phyloP scores from a whole-genome alignment of 2,113 vertebrate genomes.

The Phasianus colchicus region DNA sequence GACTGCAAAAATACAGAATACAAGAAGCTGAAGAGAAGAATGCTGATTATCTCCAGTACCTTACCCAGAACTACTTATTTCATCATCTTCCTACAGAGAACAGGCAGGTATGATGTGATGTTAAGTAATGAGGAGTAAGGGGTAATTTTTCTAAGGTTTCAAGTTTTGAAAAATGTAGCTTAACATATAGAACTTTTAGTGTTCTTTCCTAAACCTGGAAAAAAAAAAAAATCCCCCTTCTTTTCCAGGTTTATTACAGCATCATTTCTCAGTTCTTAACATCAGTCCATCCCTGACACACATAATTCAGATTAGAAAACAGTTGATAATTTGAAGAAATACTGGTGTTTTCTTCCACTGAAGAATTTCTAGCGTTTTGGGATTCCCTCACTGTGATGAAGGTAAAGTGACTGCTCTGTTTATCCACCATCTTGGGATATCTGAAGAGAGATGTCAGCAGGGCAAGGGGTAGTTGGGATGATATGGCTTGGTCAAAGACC shows the following conservation, averaged over 20 bases:
- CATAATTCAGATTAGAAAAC: neutral
- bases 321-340: neutral
- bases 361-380: neutral
- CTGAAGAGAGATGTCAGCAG: neutral
- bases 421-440: neutral
- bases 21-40: neutral
- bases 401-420: neutral
- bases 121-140: neutral
- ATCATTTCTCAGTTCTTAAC: neutral
- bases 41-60: neutral
- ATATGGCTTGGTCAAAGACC: neutral
- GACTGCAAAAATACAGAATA: neutral
- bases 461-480: neutral
- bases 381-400: neutral
- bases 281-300: neutral
- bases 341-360: neutral
- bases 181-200: neutral
- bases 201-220: neutral
- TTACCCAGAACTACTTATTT: neutral
- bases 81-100: neutral
- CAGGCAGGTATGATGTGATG: neutral
- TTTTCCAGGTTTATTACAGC: neutral
- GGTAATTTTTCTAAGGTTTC: neutral
- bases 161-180: neutral
- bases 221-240: neutral